Evolutionary conservation across 2,888 invertebrate species (phyloP), one percentile per base, ranked within the genome.

Genomic region (Acanthosoma haemorrhoidale): DNA sequence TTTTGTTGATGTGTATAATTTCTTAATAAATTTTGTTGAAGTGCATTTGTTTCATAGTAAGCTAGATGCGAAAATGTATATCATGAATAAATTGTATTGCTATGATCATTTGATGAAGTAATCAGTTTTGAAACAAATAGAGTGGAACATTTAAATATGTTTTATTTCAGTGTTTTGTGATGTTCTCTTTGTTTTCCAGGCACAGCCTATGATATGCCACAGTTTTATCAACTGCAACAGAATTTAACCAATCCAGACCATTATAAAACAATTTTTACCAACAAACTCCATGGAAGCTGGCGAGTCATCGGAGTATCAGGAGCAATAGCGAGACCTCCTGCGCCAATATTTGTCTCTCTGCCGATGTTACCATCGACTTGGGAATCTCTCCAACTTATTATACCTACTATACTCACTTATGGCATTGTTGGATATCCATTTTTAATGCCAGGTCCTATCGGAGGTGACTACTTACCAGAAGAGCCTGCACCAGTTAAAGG

Each of bases 391-490:
- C 84, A 86, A 72, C 86, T 88, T 8, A 87, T 96, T 0, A 90
- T 97, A 75, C 94, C 96, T 0, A 91, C 94, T 6, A 89, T 94
- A 70, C 80, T 95, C 21, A 91, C 90, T 0, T 90, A 96, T 75
- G 95, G 96, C 0, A 86, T 96, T 21, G 87, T 93, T 63, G 97
- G 97, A 0, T 96, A 91, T 80, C 95, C 95, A 0, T 96, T 96
- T 76, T 85, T 96, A 51, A 88, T 96, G 83, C 94, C 96, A 0
- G 96, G 96, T 0, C 91, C 95, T 4, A 92, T 97, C 0, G 97
- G 97, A 0, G 97, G 95, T 0, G 94, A 94, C 76, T 89, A 89
- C 43, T 82, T 88, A 73, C 85, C 87, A 21, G 64, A 64, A 64
- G 64, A 64, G 8, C 41, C 64, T 2, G 84, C 84, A 38, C 58